Percentiles rank a stretch among this genome's conserved stretches.
Conservation (phyloP, 2,888 invertebrate genomes). For the Cheilosia urbana region DNA sequence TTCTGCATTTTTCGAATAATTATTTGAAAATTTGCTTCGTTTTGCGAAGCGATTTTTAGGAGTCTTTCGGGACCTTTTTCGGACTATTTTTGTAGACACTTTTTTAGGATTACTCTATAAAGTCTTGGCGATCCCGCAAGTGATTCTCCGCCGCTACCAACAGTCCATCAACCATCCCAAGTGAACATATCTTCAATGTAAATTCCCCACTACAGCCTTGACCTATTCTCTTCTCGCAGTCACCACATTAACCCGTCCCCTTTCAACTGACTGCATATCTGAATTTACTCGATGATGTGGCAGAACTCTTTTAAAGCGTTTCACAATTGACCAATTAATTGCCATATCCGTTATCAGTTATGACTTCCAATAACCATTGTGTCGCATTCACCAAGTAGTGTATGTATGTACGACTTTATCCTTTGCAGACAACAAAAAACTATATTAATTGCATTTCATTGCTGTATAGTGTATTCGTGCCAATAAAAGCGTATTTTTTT, state of each 20-base stretch:
- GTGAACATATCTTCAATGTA: background rate
- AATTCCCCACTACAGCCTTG: background rate
- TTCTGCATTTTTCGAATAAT: no score
- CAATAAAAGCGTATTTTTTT: slow-evolving; percentile 57
- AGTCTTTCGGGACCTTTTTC: no score
- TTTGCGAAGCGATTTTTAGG: no score
- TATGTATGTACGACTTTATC: slow-evolving; percentile 11
- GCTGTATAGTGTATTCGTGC: slow-evolving; percentile 41
- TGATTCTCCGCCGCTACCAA: no score
- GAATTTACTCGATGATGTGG: slow-evolving; percentile 15
- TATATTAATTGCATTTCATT: slow-evolving; percentile 53
- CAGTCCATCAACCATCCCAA: no score
- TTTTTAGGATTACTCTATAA: no score
- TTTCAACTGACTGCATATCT: background rate
- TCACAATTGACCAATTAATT: slow-evolving; percentile 45
- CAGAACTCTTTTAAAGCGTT: slow-evolving; percentile 16
- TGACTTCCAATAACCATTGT: slow-evolving; percentile 28
- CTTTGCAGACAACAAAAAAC: slow-evolving; percentile 2
- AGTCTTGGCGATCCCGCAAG: no score
- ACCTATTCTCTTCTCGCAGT: background rate
- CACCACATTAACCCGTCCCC: slow-evolving; percentile 4
- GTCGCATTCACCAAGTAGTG: background rate
- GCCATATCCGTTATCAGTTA: slow-evolving; percentile 41
- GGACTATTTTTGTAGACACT: no score
- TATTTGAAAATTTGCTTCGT: no score